Base-by-base conservation (phyloP, 1,140 invertebrate genomes). In the Drosophila navojoa region DNA sequence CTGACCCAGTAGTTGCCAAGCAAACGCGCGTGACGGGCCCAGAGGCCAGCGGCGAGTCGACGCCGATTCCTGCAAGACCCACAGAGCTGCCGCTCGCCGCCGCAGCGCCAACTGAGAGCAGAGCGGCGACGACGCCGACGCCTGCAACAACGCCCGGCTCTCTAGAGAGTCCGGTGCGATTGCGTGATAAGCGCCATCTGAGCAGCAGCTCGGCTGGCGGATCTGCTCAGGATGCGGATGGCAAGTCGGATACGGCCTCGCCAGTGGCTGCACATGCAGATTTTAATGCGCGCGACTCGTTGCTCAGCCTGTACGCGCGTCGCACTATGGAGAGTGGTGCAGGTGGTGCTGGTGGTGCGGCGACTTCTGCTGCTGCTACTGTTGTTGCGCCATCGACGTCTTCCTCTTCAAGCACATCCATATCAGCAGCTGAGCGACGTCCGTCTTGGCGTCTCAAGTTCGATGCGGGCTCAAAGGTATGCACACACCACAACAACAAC, bases 401-500 rank as follows among this genome's bases (percentile, higher is more conserved):
- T 3, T 57, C 69, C 15, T 60, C 71, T n/a, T 52, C 72, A 19
- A 38, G 50, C 57, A 32, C 57, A 58, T 61, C 70, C n/a, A 59
- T 60, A 25, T 79, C 89, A 29, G 77, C 81, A 67, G 78, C 87
- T 22, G 97, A 98, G 92, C 94, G 97, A 71, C 94, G 97, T 90
- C 97, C 97, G 2, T 98, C 97, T 75, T 98, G 97, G 97, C 95
- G 97, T 92, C 94, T 98, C 77, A 95, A 96, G 92, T 95, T 97
- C 92, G 96, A 97, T 94, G 96, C 96, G 92, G 95, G 95, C 92
- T 97, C 95, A 93, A 98, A 97, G 96, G 96, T 97, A 94, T 93
- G 81, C 86, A 82, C 61, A 89, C 63, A n/a, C n/a, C n/a, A n/a
- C n/a, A n/a, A n/a, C n/a, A n/a, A n/a, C n/a, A 76, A 35, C 42